Percentiles rank a stretch among this genome's conserved stretches.
Evolutionary conservation across 2,888 invertebrate species (phyloP).

Genomic region (Muschampia plurimacula): DNA sequence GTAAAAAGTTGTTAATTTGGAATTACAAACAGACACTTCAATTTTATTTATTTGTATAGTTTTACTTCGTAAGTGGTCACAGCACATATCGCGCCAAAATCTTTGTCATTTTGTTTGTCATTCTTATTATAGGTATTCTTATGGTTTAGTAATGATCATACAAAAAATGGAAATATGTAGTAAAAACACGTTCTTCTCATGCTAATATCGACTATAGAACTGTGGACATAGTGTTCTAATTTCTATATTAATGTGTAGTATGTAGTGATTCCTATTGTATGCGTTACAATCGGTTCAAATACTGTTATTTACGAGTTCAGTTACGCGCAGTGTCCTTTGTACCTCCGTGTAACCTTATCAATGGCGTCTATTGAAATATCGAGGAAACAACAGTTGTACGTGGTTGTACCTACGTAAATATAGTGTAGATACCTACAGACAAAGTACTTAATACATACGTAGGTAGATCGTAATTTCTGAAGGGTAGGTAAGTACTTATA

Average conservation of each 20-base stretch:
- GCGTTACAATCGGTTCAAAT: constrained; percentile 4
- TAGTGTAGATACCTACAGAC: no score
- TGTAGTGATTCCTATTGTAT: constrained; percentile 2
- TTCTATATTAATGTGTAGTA: background rate
- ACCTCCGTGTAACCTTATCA: constrained; percentile 34
- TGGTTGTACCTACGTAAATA: no score
- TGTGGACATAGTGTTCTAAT: background rate
- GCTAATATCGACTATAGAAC: background rate
- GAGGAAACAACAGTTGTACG: background rate
- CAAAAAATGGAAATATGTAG: background rate
- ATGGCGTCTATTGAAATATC: constrained; percentile 12
- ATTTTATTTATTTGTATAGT: no score
- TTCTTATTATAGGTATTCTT: no score
- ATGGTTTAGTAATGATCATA: background rate
- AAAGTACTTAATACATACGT: no score
- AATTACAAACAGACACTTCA: no score
- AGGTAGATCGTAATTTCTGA: no score
- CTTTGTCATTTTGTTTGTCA: no score
- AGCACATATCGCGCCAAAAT: no score
- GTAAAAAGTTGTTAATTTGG: no score
- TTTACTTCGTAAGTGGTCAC: no score
- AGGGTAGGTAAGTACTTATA: no score
- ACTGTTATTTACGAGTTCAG: constrained; percentile 11
- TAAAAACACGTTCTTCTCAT: background rate
- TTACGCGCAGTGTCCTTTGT: constrained; percentile 29